phyloP scores from a whole-genome alignment of 2,888 invertebrate species.

The Callyntrura guangdongensis region DNA sequence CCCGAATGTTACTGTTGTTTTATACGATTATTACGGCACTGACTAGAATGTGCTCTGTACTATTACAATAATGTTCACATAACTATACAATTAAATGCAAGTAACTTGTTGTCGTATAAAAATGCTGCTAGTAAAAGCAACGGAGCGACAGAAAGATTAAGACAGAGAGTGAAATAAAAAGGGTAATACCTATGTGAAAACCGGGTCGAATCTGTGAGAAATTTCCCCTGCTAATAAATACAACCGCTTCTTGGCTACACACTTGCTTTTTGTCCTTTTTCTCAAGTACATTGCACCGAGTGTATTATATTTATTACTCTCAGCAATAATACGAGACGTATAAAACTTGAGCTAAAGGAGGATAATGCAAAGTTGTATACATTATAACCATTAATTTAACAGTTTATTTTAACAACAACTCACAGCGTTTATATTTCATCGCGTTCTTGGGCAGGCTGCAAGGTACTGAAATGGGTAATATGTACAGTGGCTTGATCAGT shows the following conservation, averaged over 20 bases:
- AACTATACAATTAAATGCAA: no score
- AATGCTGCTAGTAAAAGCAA: constrained; percentile 3
- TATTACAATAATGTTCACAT: no score
- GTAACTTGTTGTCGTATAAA: background rate
- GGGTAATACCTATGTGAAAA: no score
- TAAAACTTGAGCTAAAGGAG: background rate
- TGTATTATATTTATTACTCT: background rate
- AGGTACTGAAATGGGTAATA: background rate
- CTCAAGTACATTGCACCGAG: background rate
- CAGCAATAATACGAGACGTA: background rate
- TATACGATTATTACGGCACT: background rate
- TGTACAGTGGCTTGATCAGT: background rate
- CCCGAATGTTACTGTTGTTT: background rate
- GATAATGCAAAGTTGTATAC: background rate
- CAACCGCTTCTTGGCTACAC: no score
- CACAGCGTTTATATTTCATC: constrained; percentile 9
- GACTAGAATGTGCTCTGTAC: no score
- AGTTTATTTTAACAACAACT: no score
- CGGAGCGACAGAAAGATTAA: no score
- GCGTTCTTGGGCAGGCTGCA: constrained; percentile 9
- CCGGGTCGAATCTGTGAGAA: constrained; percentile 78
- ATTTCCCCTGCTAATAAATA: constrained; percentile 51
- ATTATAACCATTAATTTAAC: background rate
- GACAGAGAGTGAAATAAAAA: no score
- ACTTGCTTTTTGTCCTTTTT: background rate